phyloP scores from a whole-genome alignment of 2,888 invertebrate species.

The Pollenia angustigena region DNA sequence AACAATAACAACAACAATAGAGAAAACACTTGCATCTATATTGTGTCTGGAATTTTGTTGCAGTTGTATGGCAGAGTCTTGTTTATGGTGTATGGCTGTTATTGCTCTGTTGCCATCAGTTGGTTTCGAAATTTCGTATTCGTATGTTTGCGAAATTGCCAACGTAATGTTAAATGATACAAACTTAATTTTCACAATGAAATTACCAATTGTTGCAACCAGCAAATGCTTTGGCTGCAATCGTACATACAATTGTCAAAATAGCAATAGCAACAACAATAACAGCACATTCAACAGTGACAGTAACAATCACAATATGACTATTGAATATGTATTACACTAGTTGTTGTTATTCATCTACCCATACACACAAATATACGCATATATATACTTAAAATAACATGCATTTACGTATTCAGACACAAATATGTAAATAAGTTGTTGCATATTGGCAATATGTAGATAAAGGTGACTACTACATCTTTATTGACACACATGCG shows the following conservation, averaged over 20 bases:
- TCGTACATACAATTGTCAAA: conserved; percentile 57
- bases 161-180: conserved; percentile 70
- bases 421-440: conserved; percentile 63
- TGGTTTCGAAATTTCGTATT: conserved; percentile 15
- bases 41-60: conserved; percentile 27
- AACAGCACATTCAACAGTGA: conserved; percentile 1
- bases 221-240: conserved; percentile 52
- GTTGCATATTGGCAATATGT: conserved; percentile 55
- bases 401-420: conserved; percentile 19
- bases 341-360: background rate
- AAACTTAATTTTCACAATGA: conserved; percentile 72
- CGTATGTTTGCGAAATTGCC: conserved; percentile 62
- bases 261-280: conserved; percentile 1
- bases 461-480: conserved; percentile 15
- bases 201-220: conserved; percentile 70
- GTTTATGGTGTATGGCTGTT: background rate
- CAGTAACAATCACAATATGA: conserved; percentile 54
- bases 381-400: background rate
- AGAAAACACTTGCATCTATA: conserved; percentile 35
- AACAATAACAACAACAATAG: background rate
- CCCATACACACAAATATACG: background rate
- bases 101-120: background rate
- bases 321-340: conserved; percentile 36
- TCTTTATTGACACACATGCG: background rate
- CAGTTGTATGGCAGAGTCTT: background rate